These are phyloP conservation scores for Columba janthina DNA, from an alignment of 2,113 vertebrate species.

Conservation along the genomic window DNA sequence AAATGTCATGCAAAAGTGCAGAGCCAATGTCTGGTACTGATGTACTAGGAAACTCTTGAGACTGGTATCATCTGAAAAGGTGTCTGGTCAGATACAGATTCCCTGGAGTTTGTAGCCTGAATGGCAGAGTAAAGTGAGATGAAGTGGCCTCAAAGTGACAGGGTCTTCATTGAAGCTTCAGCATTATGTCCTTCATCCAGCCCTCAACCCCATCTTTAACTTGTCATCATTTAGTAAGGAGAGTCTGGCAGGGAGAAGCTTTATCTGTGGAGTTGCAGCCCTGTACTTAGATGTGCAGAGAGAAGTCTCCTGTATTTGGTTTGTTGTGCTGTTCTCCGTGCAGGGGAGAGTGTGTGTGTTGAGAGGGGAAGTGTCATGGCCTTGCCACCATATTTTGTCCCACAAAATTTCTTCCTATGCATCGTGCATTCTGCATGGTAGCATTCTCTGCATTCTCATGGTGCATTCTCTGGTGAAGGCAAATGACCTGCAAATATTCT, in stretches of 20 bases:
- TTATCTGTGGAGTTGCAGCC: not conserved
- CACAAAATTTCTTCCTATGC: not conserved
- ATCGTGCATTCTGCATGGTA: fast-evolving
- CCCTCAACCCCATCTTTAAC: not conserved
- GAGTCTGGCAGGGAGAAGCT: not conserved
- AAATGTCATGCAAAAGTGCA: not conserved
- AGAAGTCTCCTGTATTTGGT: not conserved
- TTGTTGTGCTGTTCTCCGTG: not conserved
- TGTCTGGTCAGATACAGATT: not conserved
- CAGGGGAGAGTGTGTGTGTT: fast-evolving
- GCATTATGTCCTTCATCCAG: not conserved
- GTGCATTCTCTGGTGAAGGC: not conserved
- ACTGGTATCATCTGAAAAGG: not conserved
- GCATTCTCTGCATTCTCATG: no score
- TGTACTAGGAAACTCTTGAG: slow-evolving; percentile 21
- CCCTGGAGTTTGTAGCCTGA: not conserved
- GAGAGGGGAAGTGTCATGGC: not conserved
- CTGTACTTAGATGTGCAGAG: not conserved
- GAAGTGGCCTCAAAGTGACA: not conserved
- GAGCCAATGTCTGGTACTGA: not conserved
- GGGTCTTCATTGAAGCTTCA: not conserved
- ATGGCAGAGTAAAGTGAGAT: not conserved
- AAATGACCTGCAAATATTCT: not conserved
- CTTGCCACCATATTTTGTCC: not conserved
- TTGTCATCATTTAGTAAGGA: not conserved